Evolutionary conservation across 1,140 invertebrate genomes (phyloP), one percentile per base, ranked within the genome.

Genomic region (Lordiphosa clarofinis): DNA sequence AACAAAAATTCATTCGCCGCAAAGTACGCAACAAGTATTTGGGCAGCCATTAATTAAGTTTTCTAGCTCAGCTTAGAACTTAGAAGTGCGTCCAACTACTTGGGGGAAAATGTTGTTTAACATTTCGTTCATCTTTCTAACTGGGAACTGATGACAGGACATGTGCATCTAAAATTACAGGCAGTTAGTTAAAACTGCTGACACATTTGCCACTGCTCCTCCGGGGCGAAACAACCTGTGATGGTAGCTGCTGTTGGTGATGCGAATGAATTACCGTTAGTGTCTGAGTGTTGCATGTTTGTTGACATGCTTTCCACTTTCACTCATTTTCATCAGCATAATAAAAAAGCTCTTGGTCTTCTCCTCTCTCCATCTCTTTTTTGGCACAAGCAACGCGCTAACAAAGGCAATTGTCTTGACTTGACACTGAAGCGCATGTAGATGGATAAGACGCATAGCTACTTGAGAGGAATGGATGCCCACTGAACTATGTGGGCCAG

Each of bases 401-500:
- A 76, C 72, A 81, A 82, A 68, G 67, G 62, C 76, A 81, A 81
- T 82, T 81, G 71, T 81, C 72, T 68, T 72, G 71, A 61, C 61
- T 69, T 55, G 67, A 58, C 76, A 81, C 40, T 52, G 38, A 62
- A 33, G 68, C 37, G 38, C 50, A 56, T 31, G 28, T 8, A 31
- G 7, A 8, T 31, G 28, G 28, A 7, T 8, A 31, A 31, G 28
- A 8, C 28, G 7, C 28, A 31, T 31, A 31, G 28, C 28, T 31
- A 31, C 28, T 31, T 8, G 6, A 31, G 28, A 31, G 28, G 7
- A 31, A 31, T 28, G 24, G 24, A 28, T 28, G 24, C 24, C 24
- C 24, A 28, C 28, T 31, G 28, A 31, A 8, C 28, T 31, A 31
- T 31, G 28, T 31, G 28, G 2, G 28, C 28, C 28, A 31, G 28